These are phyloP conservation scores for Brachionus sp. DNA, from an alignment of 1,140 invertebrate species.

Conservation along the genomic window DNA sequence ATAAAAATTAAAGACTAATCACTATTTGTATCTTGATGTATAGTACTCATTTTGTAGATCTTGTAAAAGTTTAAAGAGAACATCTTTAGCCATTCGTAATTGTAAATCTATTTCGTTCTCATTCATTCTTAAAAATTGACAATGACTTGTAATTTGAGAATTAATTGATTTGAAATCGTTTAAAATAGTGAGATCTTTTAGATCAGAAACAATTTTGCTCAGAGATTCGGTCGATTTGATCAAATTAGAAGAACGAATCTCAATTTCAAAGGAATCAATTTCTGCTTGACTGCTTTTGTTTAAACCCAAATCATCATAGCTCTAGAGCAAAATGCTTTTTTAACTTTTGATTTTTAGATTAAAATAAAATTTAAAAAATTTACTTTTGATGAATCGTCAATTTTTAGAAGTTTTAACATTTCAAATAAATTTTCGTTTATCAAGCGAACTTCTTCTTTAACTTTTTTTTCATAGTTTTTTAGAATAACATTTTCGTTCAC, in stretches of 20 bases:
- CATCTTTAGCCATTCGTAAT: slow-evolving; percentile 30
- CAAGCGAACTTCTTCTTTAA: slow-evolving; percentile 42
- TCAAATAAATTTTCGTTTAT: slow-evolving; percentile 39
- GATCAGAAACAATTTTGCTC: slow-evolving; percentile 37
- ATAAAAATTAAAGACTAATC: background rate
- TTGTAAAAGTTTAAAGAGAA: slow-evolving; percentile 10
- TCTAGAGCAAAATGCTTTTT: background rate
- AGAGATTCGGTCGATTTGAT: slow-evolving; percentile 41
- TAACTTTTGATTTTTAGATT: background rate
- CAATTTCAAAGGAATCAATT: slow-evolving; percentile 38
- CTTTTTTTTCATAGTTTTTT: slow-evolving; percentile 41
- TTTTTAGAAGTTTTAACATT: slow-evolving; percentile 28
- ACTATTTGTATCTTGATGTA: slow-evolving; percentile 35
- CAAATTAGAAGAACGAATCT: slow-evolving; percentile 29
- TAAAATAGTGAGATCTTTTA: slow-evolving; percentile 40
- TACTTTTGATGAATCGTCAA: slow-evolving; percentile 31
- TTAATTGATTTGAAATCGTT: slow-evolving; percentile 46
- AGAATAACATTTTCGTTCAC: slow-evolving; percentile 15
- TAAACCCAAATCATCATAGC: background rate
- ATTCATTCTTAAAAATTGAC: slow-evolving; percentile 15
- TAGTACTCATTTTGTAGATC: slow-evolving; percentile 38
- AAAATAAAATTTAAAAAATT: background rate
- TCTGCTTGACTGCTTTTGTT: slow-evolving; percentile 22
- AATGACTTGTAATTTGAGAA: slow-evolving; percentile 33
- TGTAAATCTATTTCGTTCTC: slow-evolving; percentile 36